Evolutionary conservation across 2,113 vertebrate species (phyloP).

Genomic region (Reinhardtius hippoglossoides): DNA sequence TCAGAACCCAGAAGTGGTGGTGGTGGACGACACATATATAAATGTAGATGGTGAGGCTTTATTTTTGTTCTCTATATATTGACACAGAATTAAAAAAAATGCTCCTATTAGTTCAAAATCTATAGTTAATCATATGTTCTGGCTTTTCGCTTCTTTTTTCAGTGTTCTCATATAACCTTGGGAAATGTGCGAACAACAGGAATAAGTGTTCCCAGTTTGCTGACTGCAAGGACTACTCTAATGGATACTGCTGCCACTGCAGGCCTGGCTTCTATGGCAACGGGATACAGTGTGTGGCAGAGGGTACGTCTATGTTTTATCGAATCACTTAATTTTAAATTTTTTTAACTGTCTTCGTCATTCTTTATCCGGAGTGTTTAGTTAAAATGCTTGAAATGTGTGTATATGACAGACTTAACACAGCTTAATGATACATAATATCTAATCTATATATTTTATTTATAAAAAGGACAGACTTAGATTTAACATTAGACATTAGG

Average conservation of each 20-base stretch:
- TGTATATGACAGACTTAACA: too few species aligned
- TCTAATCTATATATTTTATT: too few species aligned
- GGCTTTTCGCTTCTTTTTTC: constrained; percentile 5
- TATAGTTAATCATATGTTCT: not conserved
- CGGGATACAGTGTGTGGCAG: constrained; percentile 92
- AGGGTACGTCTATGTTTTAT: constrained; percentile 81
- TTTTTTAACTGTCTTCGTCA: not conserved
- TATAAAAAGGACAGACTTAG: too few species aligned
- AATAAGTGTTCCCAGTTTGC: constrained; percentile 92
- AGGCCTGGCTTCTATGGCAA: constrained; percentile 92
- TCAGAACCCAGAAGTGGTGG: constrained; percentile 84
- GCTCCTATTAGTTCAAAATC: not conserved
- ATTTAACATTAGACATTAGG: too few species aligned
- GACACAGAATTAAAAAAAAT: not conserved
- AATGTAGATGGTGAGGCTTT: constrained; percentile 85
- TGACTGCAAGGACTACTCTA: constrained; percentile 88
- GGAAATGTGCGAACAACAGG: constrained; percentile 87
- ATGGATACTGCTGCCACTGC: constrained; percentile 93
- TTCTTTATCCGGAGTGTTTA: too few species aligned
- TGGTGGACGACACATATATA: constrained; percentile 82
- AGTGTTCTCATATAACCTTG: constrained; percentile 93
- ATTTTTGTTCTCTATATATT: not conserved
- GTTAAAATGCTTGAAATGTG: too few species aligned
- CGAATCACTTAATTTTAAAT: not conserved
- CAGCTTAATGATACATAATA: too few species aligned